Evolutionary conservation across 53 echinoderm and acorn worm species (phyloP).

Genomic region (Echinarachnius parma): DNA sequence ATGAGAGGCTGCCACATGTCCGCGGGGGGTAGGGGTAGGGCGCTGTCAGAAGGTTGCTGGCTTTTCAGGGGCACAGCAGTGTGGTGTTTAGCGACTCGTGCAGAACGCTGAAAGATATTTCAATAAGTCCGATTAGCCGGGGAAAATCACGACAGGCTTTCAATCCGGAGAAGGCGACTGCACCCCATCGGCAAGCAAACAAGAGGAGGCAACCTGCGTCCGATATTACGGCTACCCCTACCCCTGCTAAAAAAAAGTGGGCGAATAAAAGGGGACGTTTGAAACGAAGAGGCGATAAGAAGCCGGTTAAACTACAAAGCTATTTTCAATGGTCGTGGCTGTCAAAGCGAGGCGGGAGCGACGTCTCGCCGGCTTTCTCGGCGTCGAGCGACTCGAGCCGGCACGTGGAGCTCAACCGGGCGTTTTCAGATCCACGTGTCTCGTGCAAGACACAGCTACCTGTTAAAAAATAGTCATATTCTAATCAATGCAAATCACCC

Average conservation of each 20-base stretch:
- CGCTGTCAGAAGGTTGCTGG: constrained; percentile 1
- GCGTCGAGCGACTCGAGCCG: constrained; percentile 33
- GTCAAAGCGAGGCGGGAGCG: constrained; percentile 43
- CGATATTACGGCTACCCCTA: constrained; percentile 7
- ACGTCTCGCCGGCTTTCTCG: constrained; percentile 40
- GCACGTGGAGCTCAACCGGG: constrained; percentile 33
- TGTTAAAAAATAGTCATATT: constrained; percentile 51
- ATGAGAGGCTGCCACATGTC: constrained; percentile 39
- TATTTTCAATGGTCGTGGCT: constrained; percentile 40
- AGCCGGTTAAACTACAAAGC: constrained; percentile 48
- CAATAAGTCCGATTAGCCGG: constrained; percentile 40
- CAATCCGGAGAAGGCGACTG: constrained; percentile 1
- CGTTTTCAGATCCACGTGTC: constrained; percentile 30
- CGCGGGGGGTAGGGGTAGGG: constrained; percentile 15
- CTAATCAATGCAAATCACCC: constrained; percentile 43
- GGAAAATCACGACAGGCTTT: constrained; percentile 26
- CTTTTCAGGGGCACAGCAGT: constrained; percentile 17
- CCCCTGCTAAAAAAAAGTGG: not conserved
- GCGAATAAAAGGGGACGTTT: constrained; percentile 11
- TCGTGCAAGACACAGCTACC: constrained; percentile 27
- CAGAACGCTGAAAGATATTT: constrained; percentile 23
- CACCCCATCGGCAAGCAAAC: constrained; percentile 26
- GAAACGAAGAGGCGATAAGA: constrained; percentile 43
- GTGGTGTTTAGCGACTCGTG: constrained; percentile 36
- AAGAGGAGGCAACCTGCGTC: constrained; percentile 16